Evolutionary conservation across 2,888 invertebrate genomes (phyloP).

Genomic region (Oasisia sp.): DNA sequence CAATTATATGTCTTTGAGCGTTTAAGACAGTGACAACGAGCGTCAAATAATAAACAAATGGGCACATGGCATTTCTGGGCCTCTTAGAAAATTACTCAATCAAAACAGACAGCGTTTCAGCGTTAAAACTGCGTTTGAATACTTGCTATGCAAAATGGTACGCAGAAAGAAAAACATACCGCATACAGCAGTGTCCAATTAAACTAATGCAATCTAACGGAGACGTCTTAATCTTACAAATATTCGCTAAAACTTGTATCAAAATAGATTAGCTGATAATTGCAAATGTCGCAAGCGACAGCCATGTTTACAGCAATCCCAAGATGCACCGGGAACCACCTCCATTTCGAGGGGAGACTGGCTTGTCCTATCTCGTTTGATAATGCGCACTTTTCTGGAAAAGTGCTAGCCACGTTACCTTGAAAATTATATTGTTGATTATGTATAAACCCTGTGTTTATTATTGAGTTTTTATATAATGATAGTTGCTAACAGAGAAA

Average conservation of each 20-base stretch:
- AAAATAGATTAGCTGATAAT: not conserved
- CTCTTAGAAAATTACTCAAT: conserved; percentile 17
- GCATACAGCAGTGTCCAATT: not conserved
- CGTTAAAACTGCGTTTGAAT: not conserved
- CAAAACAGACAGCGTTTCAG: not conserved
- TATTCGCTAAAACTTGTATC: not conserved
- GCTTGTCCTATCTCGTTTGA: not conserved
- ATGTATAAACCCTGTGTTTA: too few relatives aligned
- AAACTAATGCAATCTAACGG: not conserved
- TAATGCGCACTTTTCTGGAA: too few relatives aligned
- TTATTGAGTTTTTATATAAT: too few relatives aligned
- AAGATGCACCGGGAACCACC: not conserved
- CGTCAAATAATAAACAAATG: conserved; percentile 5
- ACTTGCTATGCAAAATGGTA: not conserved
- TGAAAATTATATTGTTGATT: too few relatives aligned
- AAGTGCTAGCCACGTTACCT: too few relatives aligned
- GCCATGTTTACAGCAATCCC: conserved; percentile 9
- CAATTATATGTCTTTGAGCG: not conserved
- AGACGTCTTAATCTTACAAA: not conserved
- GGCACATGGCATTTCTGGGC: conserved; percentile 6
- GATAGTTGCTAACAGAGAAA: too few relatives aligned
- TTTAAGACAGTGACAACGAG: not conserved
- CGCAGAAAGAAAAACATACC: not conserved
- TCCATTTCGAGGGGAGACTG: not conserved
- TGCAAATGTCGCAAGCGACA: conserved; percentile 17